Evolutionary conservation across 2,797 vertebrate genomes (phyloP).

Genomic region (Phrynocephalus forsythii): DNA sequence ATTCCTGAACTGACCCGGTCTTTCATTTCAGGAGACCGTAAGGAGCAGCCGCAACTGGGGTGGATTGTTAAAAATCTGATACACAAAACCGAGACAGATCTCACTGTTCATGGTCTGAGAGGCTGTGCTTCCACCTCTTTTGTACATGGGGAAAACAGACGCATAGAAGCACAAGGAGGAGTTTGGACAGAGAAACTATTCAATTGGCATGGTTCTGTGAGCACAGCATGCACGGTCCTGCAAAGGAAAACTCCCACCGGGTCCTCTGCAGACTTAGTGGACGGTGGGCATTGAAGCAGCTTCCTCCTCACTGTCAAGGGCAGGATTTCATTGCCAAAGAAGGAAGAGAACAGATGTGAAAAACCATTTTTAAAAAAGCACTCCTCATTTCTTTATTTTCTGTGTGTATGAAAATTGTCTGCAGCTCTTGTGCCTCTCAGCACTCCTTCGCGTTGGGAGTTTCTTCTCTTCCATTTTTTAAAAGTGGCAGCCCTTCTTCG

Average conservation of each 20-base stretch:
- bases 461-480: constrained; percentile 26
- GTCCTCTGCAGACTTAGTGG: background rate
- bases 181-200: rapidly evolving
- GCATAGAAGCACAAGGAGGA: background rate
- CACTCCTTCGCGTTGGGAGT: constrained; percentile 24
- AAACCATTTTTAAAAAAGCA: background rate
- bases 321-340: rapidly evolving
- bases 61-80: background rate
- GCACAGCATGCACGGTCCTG: background rate
- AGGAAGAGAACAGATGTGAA: background rate
- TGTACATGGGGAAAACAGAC: background rate
- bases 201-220: background rate
- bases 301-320: rapidly evolving
- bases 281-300: rapidly evolving
- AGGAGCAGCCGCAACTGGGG: background rate
- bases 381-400: background rate
- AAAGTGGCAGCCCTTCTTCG: constrained; percentile 27
- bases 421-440: constrained; percentile 35
- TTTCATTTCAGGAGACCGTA: background rate
- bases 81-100: background rate
- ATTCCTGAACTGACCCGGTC: background rate
- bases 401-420: background rate
- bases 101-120: constrained; percentile 17
- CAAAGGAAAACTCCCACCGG: constrained; percentile 1
- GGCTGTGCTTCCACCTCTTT: constrained; percentile 43